Base-by-base conservation (phyloP, 2,888 invertebrate species). In the Reticulitermes lucifugus region DNA sequence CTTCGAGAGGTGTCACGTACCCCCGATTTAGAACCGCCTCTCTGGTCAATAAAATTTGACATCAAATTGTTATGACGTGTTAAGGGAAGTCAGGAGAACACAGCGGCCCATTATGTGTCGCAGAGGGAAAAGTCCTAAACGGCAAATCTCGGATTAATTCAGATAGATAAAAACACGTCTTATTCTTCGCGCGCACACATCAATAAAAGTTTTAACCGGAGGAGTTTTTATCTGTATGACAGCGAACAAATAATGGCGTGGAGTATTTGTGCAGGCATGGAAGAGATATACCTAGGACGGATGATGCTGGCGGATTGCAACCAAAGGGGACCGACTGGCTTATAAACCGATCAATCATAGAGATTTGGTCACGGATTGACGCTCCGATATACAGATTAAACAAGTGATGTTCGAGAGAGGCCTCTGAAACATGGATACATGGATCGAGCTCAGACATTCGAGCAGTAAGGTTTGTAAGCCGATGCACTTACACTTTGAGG, bases 321-420 rank as follows among this genome's bases (percentile, higher is more conserved):
- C 65, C 70, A 81, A 81, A 81, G 70, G 43, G 81, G 46, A 2
- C 81, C 81, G 81, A 81, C 84, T 65, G 84, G 84, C 77, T 84
- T 79, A 65, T 79, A 84, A 84, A 79, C 41, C 85, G 79, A 85
- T 85, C 85, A 83, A 85, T 85, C 85, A 85, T 85, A 80, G 80
- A 85, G 83, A 85, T 85, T 83, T 83, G 51, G 71, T 71, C 83
- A 41, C 79, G 83, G 85, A 85, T 83, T 85, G 85, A 85, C 83
- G 79, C 65, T 21, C 35, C 79, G 84, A 84, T 84, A 84, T 79
- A 84, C 77, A 84, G 79, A 79, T 79, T 79, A 84, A 84, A 84
- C 84, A 84, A 77, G 77, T 51, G 77, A 46, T 46, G 51, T 43
- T 46, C 43, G 41, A 65, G 65, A 65, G 65, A 25, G 65, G 10